Conservation (phyloP, 92 coral and sea anemone species). For the Scolanthus callimorphus region DNA sequence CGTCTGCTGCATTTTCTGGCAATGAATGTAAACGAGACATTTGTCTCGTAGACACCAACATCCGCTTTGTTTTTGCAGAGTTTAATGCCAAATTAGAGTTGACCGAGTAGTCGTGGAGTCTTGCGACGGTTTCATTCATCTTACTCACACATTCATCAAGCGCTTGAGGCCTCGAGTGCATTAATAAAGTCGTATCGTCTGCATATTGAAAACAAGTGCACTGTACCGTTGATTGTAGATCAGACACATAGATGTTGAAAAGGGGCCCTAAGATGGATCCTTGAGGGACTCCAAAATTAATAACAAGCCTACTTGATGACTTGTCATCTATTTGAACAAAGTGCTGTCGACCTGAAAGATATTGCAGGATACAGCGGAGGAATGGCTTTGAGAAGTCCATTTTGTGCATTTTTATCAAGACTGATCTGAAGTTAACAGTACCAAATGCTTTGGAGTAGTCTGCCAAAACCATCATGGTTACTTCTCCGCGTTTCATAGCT, state of each 20-base stretch:
- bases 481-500: too few species aligned
- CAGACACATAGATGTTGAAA: not conserved
- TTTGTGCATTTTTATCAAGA: too few species aligned
- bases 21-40: not conserved
- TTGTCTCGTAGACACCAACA: constrained; percentile 6
- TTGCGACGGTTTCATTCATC: not conserved
- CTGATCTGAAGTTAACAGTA: too few species aligned
- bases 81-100: constrained; percentile 2
- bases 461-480: too few species aligned
- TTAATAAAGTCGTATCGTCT: not conserved
- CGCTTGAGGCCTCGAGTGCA: not conserved
- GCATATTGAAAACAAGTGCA: not conserved
- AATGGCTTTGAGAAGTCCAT: not conserved
- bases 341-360: not conserved
- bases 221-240: not conserved
- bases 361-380: not conserved
- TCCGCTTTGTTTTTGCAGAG: constrained; percentile 2
- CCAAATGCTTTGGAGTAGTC: too few species aligned
- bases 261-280: not conserved
- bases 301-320: not conserved
- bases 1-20: not conserved
- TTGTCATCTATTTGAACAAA: not conserved
- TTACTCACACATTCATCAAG: not conserved
- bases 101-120: not conserved
- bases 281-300: not conserved